Percentiles rank a stretch among this genome's conserved stretches.
Conservation (phyloP, 2,888 invertebrate species). For the Nephrotoma appendiculata region DNA sequence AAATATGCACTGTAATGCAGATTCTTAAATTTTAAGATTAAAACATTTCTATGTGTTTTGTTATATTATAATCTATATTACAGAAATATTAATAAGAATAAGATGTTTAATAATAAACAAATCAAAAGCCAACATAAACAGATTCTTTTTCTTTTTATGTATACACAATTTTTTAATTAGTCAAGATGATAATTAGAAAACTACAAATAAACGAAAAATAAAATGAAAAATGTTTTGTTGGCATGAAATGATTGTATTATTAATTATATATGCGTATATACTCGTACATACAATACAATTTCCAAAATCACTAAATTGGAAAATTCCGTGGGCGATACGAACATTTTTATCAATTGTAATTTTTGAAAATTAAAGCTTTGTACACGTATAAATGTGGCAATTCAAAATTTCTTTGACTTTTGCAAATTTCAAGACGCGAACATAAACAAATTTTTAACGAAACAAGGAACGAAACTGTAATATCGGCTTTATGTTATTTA, state of each 20-base stretch:
- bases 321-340: too few species aligned
- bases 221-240: neutral
- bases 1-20: neutral
- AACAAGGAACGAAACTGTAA: too few species aligned
- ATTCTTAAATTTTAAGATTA: neutral
- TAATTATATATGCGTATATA: neutral
- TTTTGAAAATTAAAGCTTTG: too few species aligned
- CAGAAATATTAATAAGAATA: neutral
- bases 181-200: neutral
- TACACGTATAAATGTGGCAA: too few species aligned
- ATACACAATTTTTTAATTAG: neutral
- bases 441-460: too few species aligned
- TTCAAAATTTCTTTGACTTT: too few species aligned
- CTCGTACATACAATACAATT: too few species aligned
- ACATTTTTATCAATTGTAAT: too few species aligned
- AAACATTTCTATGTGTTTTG: neutral
- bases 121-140: neutral
- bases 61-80: neutral
- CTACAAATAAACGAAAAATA: neutral
- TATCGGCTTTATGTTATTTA: too few species aligned
- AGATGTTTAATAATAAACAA: neutral
- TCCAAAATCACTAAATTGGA: too few species aligned
- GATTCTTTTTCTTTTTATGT: neutral
- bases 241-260: neutral
- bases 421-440: too few species aligned